Percentiles rank a stretch among this genome's conserved stretches.
phyloP scores from a whole-genome alignment of 2,797 vertebrate genomes.

The Nyctibius grandis region DNA sequence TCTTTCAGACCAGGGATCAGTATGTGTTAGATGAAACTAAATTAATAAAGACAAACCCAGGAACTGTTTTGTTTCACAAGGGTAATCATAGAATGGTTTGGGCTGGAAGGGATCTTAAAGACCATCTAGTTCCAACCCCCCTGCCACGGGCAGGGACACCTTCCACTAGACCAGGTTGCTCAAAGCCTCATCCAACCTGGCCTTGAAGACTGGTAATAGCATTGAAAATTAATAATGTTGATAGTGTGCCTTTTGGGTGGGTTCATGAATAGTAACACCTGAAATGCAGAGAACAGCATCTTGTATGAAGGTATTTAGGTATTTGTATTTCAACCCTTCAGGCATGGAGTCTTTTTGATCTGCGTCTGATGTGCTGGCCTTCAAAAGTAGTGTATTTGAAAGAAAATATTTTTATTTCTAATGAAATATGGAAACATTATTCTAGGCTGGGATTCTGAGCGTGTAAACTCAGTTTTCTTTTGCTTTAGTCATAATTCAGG shows the following conservation, averaged over 20 bases:
- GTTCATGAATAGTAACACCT: not conserved
- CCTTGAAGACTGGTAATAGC: too few relatives aligned
- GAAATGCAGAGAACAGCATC: not conserved
- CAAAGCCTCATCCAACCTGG: too few relatives aligned
- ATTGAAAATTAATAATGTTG: not conserved
- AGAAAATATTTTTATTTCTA: not conserved
- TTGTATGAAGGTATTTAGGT: not conserved
- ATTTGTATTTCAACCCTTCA: not conserved
- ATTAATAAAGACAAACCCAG: not conserved
- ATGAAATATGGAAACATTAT: not conserved
- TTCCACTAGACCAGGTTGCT: too few relatives aligned
- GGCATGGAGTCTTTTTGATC: constrained; percentile 1
- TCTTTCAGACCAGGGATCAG: not conserved
- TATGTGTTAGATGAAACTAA: not conserved
- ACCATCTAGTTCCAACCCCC: too few relatives aligned
- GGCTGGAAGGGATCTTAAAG: too few relatives aligned
- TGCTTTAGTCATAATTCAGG: not conserved
- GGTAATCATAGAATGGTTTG: too few relatives aligned
- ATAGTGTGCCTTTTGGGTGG: not conserved
- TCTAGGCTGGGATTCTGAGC: not conserved
- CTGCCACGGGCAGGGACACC: too few relatives aligned
- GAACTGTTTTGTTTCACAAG: not conserved
- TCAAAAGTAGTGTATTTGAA: not conserved
- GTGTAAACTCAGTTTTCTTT: not conserved
- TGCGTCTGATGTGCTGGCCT: not conserved